Evolutionary conservation across 2,113 vertebrate genomes (phyloP).

Genomic region (human (Homo sapiens)): DNA sequence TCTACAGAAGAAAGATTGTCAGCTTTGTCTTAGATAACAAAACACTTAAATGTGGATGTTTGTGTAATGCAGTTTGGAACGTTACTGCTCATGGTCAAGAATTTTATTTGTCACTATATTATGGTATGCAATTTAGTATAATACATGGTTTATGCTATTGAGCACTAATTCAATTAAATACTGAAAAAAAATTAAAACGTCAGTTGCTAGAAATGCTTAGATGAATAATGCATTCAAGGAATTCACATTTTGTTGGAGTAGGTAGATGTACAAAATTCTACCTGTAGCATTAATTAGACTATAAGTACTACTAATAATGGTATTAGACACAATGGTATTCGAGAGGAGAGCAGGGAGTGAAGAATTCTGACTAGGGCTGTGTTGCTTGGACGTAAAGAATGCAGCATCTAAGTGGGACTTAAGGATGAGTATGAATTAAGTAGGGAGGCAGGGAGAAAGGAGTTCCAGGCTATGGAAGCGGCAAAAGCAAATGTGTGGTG

Average conservation of each 20-base stretch:
- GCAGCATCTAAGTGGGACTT: neutral
- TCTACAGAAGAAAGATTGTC: neutral
- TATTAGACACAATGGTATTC: neutral
- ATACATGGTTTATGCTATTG: neutral
- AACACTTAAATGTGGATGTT: neutral
- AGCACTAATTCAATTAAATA: neutral
- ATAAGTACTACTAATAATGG: neutral
- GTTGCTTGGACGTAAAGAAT: neutral
- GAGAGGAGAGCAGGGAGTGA: neutral
- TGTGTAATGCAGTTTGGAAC: neutral
- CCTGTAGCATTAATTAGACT: neutral
- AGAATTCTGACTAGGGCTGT: neutral
- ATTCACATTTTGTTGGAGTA: slow-evolving; percentile 10
- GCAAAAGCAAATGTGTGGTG: neutral
- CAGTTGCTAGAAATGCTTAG: neutral
- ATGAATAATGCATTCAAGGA: neutral
- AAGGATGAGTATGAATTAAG: neutral
- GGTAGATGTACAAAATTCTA: neutral
- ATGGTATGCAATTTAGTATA: neutral
- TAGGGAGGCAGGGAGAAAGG: neutral
- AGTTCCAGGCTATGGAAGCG: neutral
- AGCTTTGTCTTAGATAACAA: neutral
- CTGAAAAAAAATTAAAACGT: neutral
- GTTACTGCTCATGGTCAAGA: neutral
- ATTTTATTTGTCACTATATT: neutral